Conservation (phyloP, 1,140 invertebrate genomes). For the Lutraria rhynchaena region DNA sequence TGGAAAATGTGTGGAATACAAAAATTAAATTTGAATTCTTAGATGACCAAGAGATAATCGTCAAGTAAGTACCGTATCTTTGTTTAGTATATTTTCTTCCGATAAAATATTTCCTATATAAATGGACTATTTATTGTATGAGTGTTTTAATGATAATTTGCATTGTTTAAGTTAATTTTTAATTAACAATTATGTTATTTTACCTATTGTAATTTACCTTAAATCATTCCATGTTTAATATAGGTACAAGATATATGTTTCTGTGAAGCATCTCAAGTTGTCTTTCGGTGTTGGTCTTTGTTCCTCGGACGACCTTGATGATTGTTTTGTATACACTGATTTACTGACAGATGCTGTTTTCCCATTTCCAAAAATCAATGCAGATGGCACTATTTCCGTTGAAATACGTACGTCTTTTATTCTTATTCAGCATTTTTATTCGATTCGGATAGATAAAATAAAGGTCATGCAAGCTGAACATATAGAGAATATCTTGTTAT, state of each 20-base stretch:
- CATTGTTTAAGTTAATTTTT: too few relatives aligned
- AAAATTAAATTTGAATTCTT: constrained; percentile 17
- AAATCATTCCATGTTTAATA: too few relatives aligned
- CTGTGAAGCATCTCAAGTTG: not conserved
- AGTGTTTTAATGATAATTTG: too few relatives aligned
- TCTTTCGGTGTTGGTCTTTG: constrained; percentile 41
- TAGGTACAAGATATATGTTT: not conserved
- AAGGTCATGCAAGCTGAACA: too few relatives aligned
- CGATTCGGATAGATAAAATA: too few relatives aligned
- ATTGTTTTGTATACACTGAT: constrained; percentile 26
- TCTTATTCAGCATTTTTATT: too few relatives aligned
- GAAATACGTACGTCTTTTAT: constrained; percentile 22
- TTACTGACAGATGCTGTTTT: constrained; percentile 36
- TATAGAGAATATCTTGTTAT: too few relatives aligned
- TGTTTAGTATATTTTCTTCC: too few relatives aligned
- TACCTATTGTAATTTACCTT: too few relatives aligned
- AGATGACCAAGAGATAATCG: constrained; percentile 12
- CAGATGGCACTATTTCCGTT: constrained; percentile 17
- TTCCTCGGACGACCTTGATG: not conserved
- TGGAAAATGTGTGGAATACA: not conserved
- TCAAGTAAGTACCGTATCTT: not conserved
- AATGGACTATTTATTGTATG: too few relatives aligned
- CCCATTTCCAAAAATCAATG: constrained; percentile 2
- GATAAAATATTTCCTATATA: too few relatives aligned
- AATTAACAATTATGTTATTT: too few relatives aligned